Evolutionary conservation across 2,113 vertebrate genomes (phyloP), one percentile per base, ranked within the genome.

Genomic region (Hippocampus comes): DNA sequence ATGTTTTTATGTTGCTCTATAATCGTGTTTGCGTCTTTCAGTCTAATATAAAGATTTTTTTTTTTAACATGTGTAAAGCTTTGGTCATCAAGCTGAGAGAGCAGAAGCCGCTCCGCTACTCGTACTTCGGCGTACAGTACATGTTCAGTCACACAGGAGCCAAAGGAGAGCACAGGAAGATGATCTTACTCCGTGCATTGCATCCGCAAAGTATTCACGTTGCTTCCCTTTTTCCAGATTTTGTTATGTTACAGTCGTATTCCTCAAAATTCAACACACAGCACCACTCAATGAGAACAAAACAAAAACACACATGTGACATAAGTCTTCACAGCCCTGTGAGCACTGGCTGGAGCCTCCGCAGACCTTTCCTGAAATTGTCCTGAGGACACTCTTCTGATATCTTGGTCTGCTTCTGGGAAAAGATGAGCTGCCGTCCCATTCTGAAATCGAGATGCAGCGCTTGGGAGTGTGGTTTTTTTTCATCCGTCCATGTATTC

Each of bases 21-120:
- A 83, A 86, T 80, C 81, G 74, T 88, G 74, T 93, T 92, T 76
- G 34, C 86, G 72, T 80, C 68, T 74, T 61, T 83, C 71, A 12
- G 73, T 73, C 77, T 82, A 75, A 73, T 70, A 60, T 77, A 23
- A 21, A 23, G 14, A 20, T 55, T 48, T 49, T 49, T 27, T 60
- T 65, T 71, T 78, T 38, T 38, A 38, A 6, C 56, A 63, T 60
- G 61, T 72, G 72, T 38, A 38, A 68, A 69, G 67, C 61, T 63
- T 77, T 14, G 18, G 41, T 30, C 64, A 57, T 14, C 4, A 25
- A 72, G 73, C 56, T 0, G 49, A 56, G 25, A 49, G 27, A 46
- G 60, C 72, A 25, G 34, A 55, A 75, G 46, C 38, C 2, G 71
- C 34, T 67, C 71, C 63, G 41, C 61, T 9, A 42, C 20, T 12